Percentiles rank a stretch among this genome's conserved stretches.
phyloP scores from a whole-genome alignment of 2,888 invertebrate genomes.

The Mycalesis mineus region DNA sequence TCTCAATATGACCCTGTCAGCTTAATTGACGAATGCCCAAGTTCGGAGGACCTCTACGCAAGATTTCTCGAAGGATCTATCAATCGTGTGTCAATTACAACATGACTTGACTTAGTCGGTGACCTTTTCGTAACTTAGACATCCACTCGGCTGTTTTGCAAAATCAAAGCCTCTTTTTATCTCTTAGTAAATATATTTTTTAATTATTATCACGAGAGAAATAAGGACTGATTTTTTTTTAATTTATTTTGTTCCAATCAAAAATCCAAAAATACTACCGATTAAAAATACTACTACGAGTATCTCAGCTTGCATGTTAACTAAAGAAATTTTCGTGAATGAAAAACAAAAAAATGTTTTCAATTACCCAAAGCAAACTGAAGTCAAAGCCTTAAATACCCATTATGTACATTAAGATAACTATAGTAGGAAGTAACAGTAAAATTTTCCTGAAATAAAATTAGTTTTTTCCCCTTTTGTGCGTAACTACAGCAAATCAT shows the following conservation, averaged over 20 bases:
- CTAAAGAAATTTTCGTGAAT: neutral
- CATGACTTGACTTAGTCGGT: conserved; percentile 5
- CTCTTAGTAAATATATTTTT: neutral
- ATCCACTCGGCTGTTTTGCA: too few species aligned
- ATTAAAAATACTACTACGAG: too few species aligned
- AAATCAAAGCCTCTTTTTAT: neutral
- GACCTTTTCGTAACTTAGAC: neutral
- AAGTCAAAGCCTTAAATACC: neutral
- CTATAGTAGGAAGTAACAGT: neutral
- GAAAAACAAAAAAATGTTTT: neutral
- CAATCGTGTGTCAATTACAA: conserved; percentile 31
- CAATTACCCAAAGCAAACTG: neutral
- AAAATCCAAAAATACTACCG: too few species aligned
- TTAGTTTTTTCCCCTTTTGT: conserved; percentile 13
- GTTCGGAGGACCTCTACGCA: conserved; percentile 6
- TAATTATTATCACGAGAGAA: too few species aligned
- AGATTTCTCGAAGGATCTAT: conserved; percentile 32
- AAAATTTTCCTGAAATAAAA: conserved; percentile 14
- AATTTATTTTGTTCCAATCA: too few species aligned
- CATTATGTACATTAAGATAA: neutral
- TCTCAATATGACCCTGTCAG: conserved; percentile 10
- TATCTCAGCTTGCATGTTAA: neutral
- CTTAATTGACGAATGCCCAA: conserved; percentile 18
- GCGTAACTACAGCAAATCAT: conserved; percentile 25
- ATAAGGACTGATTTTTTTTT: too few species aligned